Percentiles rank a stretch among this genome's conserved stretches.
phyloP scores from a whole-genome alignment of 1,140 invertebrate genomes.

The Planococcus citri region DNA sequence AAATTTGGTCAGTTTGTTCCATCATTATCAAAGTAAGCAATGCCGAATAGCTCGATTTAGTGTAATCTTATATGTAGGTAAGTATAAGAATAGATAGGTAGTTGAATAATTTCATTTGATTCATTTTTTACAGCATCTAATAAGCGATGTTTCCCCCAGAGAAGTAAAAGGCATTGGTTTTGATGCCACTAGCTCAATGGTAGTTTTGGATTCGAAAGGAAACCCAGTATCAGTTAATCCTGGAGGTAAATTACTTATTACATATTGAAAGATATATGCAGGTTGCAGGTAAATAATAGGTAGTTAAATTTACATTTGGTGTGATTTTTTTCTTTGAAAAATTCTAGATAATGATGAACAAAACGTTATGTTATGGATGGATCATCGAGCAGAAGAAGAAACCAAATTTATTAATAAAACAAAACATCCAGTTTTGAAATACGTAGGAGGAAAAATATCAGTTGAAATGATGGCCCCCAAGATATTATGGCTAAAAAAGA shows the following conservation, averaged over 20 bases:
- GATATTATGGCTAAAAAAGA: conserved; percentile 83
- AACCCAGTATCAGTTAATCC: conserved; percentile 58
- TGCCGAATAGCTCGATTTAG: too few species aligned
- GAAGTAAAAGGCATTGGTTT: conserved; percentile 76
- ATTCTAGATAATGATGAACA: conserved; percentile 44
- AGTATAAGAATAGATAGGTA: too few species aligned
- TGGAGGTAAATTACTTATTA: background rate
- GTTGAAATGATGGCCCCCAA: conserved; percentile 94
- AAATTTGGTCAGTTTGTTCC: conserved; percentile 72
- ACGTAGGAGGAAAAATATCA: conserved; percentile 83
- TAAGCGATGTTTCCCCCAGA: conserved; percentile 39
- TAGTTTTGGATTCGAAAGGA: conserved; percentile 56
- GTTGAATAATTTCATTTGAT: too few species aligned
- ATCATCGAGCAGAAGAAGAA: conserved; percentile 75
- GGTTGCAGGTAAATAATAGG: too few species aligned
- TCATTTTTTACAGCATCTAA: conserved; percentile 43
- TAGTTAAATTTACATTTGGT: background rate
- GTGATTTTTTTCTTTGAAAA: background rate
- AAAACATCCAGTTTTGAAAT: conserved; percentile 61
- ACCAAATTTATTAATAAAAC: conserved; percentile 68
- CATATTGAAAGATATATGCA: too few species aligned
- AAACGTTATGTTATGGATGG: conserved; percentile 95
- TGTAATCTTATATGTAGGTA: too few species aligned
- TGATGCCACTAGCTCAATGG: conserved; percentile 93
- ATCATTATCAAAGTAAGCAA: conserved; percentile 50